phyloP scores from a whole-genome alignment of 2,113 vertebrate genomes.

The Hydrolagus affinis region DNA sequence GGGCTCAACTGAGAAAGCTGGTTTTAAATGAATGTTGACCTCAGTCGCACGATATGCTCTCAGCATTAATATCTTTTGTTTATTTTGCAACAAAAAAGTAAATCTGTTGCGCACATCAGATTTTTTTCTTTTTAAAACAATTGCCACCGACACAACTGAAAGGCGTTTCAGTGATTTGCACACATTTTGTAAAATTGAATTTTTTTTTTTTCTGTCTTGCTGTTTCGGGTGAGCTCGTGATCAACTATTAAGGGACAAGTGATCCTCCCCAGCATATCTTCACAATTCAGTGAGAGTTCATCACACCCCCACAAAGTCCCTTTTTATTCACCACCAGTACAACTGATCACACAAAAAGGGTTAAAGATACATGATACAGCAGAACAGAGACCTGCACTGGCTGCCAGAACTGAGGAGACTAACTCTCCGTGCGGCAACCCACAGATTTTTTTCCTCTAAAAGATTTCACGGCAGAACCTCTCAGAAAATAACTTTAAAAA shows the following conservation, averaged over 20 bases:
- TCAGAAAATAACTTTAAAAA: not conserved
- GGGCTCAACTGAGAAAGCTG: not conserved
- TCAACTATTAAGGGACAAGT: not conserved
- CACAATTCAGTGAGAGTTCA: too few relatives aligned
- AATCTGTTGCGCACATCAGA: not conserved
- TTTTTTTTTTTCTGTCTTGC: not conserved
- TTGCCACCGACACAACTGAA: not conserved
- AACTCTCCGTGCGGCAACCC: not conserved
- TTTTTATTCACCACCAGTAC: not conserved
- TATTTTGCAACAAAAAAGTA: not conserved
- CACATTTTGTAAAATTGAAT: not conserved
- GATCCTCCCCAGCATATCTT: too few relatives aligned
- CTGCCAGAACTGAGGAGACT: not conserved
- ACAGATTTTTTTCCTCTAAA: too few relatives aligned
- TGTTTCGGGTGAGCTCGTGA: not conserved
- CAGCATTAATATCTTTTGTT: not conserved
- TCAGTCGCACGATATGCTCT: not conserved
- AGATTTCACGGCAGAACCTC: not conserved
- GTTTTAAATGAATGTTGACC: not conserved
- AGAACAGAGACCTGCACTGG: not conserved
- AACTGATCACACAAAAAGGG: not conserved
- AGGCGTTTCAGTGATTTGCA: not conserved
- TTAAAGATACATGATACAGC: not conserved
- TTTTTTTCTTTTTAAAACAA: not conserved
- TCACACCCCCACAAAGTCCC: too few relatives aligned